Percentiles rank a stretch among this genome's conserved stretches.
phyloP scores from a whole-genome alignment of 2,888 invertebrate genomes.

The Epistrophe eligans region DNA sequence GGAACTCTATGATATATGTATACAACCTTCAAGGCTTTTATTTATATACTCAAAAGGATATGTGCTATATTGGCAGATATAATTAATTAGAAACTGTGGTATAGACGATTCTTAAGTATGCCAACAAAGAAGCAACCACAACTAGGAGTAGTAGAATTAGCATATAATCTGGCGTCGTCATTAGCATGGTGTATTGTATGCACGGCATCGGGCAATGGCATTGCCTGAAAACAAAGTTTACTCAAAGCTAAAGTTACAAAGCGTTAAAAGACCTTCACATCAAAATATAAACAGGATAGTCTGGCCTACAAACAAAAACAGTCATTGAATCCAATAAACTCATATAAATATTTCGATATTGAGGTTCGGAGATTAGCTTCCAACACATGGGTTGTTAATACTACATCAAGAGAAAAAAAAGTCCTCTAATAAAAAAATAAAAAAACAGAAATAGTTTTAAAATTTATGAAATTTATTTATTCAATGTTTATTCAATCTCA shows the following conservation, averaged over 20 bases:
- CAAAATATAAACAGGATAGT: not conserved
- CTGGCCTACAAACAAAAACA: not conserved
- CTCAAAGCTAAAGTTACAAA: conserved; percentile 21
- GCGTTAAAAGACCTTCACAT: not conserved
- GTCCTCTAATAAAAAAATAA: no score
- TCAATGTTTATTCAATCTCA: no score
- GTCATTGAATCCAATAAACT: no score
- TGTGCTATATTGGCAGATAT: not conserved
- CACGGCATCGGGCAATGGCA: not conserved
- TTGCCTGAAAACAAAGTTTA: not conserved
- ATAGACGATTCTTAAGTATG: not conserved
- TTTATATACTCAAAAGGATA: not conserved
- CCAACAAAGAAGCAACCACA: not conserved
- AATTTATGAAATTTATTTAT: no score
- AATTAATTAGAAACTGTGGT: not conserved
- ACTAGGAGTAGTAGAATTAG: not conserved
- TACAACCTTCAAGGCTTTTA: not conserved
- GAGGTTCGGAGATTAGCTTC: no score
- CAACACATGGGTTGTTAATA: no score
- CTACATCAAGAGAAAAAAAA: no score
- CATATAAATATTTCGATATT: no score
- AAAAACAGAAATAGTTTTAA: no score
- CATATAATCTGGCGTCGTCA: conserved; percentile 4
- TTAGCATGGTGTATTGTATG: not conserved
- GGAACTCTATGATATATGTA: not conserved